Evolutionary conservation across 2,888 invertebrate genomes (phyloP).

Genomic region (Cryptus viduatorius): DNA sequence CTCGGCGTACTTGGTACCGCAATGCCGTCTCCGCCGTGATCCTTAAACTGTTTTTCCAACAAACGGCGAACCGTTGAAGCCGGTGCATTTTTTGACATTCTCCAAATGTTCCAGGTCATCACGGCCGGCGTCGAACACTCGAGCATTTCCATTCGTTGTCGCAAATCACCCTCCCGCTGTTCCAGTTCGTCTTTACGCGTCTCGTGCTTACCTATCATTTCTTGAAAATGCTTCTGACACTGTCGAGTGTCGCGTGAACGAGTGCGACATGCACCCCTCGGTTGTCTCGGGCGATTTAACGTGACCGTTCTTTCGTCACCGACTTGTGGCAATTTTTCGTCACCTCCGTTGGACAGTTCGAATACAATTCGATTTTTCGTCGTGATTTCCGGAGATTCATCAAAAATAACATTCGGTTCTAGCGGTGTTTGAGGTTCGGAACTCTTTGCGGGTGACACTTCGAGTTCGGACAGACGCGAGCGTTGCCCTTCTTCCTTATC

Average conservation of each 20-base stretch:
- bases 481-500: not conserved
- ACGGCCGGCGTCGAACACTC: slow-evolving; percentile 88
- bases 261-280: slow-evolving; percentile 43
- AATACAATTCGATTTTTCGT: not conserved
- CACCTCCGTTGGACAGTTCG: not conserved
- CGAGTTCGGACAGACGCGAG: not conserved
- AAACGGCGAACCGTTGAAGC: slow-evolving; percentile 68
- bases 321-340: slow-evolving; percentile 1
- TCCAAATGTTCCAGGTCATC: slow-evolving; percentile 87
- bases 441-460: slow-evolving; percentile 11
- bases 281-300: slow-evolving; percentile 11
- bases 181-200: slow-evolving; percentile 86
- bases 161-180: slow-evolving; percentile 86
- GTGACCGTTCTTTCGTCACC: not conserved
- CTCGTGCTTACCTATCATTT: slow-evolving; percentile 86
- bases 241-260: slow-evolving; percentile 50
- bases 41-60: slow-evolving; percentile 75
- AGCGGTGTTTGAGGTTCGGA: not conserved
- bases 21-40: slow-evolving; percentile 18
- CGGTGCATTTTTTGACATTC: slow-evolving; percentile 77
- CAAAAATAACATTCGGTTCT: slow-evolving; percentile 1
- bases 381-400: not conserved
- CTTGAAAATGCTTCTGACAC: slow-evolving; percentile 75
- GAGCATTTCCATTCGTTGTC: slow-evolving; percentile 86
- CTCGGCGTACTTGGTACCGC: slow-evolving; percentile 72